A percentile compares a stretch with the other conserved stretches of the same genome.
phyloP scores from a whole-genome alignment of 2,888 invertebrate genomes.

The Saturnia pavonia region DNA sequence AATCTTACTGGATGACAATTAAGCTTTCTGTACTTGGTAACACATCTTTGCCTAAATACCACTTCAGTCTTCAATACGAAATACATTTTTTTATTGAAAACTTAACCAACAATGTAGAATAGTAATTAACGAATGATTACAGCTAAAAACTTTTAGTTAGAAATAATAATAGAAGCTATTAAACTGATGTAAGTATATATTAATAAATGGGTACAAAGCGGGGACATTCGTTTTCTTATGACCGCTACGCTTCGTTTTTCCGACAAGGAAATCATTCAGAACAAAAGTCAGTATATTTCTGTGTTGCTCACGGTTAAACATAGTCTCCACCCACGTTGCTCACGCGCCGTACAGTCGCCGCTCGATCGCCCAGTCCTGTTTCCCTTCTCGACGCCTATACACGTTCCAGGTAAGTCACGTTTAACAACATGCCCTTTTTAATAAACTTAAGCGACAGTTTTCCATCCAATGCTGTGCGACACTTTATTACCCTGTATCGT shows the following conservation, averaged over 20 bases:
- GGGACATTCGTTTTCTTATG: conserved; percentile 6
- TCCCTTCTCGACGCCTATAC: conserved; percentile 67
- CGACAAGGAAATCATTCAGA: conserved; percentile 68
- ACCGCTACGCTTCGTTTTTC: conserved; percentile 45
- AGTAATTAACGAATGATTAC: too few relatives aligned
- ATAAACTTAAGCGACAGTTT: conserved; percentile 45
- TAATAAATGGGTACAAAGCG: not conserved
- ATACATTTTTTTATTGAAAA: too few relatives aligned
- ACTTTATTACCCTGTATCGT: conserved; percentile 26
- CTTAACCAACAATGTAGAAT: too few relatives aligned
- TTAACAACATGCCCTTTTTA: conserved; percentile 35
- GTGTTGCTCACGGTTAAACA: conserved; percentile 79
- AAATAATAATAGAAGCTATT: not conserved
- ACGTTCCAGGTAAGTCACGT: conserved; percentile 72
- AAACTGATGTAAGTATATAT: too few relatives aligned
- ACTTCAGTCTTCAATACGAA: too few relatives aligned
- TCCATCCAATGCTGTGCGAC: conserved; percentile 55
- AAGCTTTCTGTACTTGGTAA: too few relatives aligned
- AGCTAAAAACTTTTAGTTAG: not conserved
- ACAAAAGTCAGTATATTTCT: conserved; percentile 79
- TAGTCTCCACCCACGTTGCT: conserved; percentile 72
- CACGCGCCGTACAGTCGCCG: conserved; percentile 51
- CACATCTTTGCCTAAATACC: too few relatives aligned
- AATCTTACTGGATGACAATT: too few relatives aligned
- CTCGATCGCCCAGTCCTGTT: conserved; percentile 65